Evolutionary conservation across 2,113 vertebrate species (phyloP).

Genomic region (Oreochromis spilurus): DNA sequence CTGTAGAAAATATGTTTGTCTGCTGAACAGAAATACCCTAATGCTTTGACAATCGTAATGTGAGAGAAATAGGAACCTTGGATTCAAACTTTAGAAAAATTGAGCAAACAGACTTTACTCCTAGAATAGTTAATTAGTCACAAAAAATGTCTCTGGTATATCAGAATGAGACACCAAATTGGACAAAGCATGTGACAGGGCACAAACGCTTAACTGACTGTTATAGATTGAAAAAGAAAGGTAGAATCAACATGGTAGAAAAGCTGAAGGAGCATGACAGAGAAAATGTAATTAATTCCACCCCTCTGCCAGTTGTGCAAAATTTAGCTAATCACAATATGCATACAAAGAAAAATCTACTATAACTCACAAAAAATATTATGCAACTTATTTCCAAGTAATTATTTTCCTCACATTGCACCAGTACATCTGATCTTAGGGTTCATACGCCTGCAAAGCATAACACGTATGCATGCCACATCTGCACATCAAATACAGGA

Average conservation of each 20-base stretch:
- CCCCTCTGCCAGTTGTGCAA: background rate
- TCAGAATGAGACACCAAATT: background rate
- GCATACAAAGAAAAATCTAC: background rate
- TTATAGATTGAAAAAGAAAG: background rate
- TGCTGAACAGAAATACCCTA: background rate
- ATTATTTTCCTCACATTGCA: background rate
- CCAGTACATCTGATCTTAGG: background rate
- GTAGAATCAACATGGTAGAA: background rate
- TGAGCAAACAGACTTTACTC: background rate
- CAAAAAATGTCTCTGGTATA: background rate
- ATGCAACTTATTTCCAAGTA: background rate
- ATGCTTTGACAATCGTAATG: background rate
- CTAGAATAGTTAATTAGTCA: background rate
- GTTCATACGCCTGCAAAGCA: background rate
- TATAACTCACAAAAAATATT: background rate
- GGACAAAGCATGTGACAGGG: background rate
- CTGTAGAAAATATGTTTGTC: background rate
- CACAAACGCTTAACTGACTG: accelerated
- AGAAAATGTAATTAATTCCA: background rate
- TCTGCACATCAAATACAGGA: accelerated
- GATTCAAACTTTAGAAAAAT: background rate
- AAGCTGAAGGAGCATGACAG: background rate
- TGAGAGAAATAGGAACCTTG: background rate
- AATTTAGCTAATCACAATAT: background rate
- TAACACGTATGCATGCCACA: background rate